Conservation (phyloP, 2,888 invertebrate species). For the Thymelicus sylvestris region DNA sequence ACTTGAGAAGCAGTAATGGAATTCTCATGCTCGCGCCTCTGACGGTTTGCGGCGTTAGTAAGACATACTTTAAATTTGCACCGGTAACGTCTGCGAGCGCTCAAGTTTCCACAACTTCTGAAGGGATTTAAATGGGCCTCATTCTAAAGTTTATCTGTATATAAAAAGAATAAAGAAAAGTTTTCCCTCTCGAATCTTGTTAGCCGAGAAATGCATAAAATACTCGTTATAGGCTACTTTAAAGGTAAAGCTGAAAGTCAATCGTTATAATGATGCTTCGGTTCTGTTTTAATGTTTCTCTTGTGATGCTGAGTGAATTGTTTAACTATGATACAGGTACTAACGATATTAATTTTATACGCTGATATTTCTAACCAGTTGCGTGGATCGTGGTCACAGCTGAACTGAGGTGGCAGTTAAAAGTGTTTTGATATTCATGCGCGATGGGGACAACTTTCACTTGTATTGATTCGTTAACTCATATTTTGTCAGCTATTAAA, state of each 20-base stretch:
- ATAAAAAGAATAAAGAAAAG: constrained; percentile 35
- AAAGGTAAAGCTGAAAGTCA: constrained; percentile 23
- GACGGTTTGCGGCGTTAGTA: constrained; percentile 74
- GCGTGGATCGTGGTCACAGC: too few relatives aligned
- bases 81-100: constrained; percentile 73
- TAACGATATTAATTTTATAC: too few relatives aligned
- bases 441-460: too few relatives aligned
- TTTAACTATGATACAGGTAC: too few relatives aligned
- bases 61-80: constrained; percentile 82
- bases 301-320: too few relatives aligned
- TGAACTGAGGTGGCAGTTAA: too few relatives aligned
- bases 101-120: constrained; percentile 68
- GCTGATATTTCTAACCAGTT: too few relatives aligned
- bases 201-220: constrained; percentile 29
- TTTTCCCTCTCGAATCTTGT: constrained; percentile 26
- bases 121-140: constrained; percentile 71
- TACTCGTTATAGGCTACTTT: constrained; percentile 19
- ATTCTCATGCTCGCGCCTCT: constrained; percentile 77
- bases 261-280: constrained; percentile 5
- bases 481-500: too few relatives aligned
- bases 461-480: too few relatives aligned
- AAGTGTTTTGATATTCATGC: too few relatives aligned
- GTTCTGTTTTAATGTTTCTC: background rate
- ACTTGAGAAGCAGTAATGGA: constrained; percentile 77
- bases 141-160: constrained; percentile 44